Evolutionary conservation across 1,140 invertebrate genomes (phyloP).

Genomic region (Drosophila littoralis): DNA sequence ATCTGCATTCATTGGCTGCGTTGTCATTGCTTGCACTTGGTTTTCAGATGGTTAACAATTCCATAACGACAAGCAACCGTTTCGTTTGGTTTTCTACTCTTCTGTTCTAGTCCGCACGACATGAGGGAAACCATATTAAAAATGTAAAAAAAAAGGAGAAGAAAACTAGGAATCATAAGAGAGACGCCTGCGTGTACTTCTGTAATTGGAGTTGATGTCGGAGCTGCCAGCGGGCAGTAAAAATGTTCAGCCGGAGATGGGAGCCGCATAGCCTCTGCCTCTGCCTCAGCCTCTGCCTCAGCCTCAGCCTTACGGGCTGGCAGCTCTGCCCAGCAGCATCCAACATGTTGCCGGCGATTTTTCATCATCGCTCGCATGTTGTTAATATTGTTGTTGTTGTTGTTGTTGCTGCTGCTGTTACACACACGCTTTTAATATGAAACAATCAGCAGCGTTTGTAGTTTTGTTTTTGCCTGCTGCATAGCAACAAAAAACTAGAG

Average conservation of each 20-base stretch:
- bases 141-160: constrained; percentile 40
- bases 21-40: constrained; percentile 10
- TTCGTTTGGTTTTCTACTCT: constrained; percentile 1
- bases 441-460: constrained; percentile 76
- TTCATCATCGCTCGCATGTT: constrained; percentile 79
- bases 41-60: constrained; percentile 24
- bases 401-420: constrained; percentile 46
- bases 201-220: constrained; percentile 81
- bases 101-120: constrained; percentile 46
- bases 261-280: constrained; percentile 5
- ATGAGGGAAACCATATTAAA: constrained; percentile 58
- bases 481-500: constrained; percentile 50
- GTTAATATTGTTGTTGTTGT: constrained; percentile 54
- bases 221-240: constrained; percentile 73
- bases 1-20: not conserved
- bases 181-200: constrained; percentile 80
- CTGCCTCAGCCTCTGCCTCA: constrained; percentile 1
- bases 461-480: constrained; percentile 66
- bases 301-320: not conserved
- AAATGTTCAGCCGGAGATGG: constrained; percentile 21
- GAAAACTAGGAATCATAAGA: constrained; percentile 75
- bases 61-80: constrained; percentile 12
- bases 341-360: constrained; percentile 82
- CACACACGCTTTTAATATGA: constrained; percentile 71
- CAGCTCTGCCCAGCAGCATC: constrained; percentile 63